Percentiles rank a stretch among this genome's conserved stretches.
Conservation (phyloP, 2,888 invertebrate genomes). For the Drosophila falleni region DNA sequence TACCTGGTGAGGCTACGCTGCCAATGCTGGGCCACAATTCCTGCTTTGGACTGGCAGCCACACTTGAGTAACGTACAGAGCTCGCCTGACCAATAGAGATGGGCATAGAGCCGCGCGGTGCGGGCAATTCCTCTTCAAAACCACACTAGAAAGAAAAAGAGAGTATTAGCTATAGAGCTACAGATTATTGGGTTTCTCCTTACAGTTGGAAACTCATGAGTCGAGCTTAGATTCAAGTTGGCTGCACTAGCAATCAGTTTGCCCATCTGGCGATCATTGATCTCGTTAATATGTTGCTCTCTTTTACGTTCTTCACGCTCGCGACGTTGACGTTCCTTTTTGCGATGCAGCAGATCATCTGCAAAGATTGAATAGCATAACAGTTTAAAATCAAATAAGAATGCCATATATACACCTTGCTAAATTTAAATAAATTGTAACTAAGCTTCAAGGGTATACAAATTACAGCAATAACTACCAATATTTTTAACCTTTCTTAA, state of each 20-base stretch:
- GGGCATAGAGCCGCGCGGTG: slow-evolving; percentile 47
- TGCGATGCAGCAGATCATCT: slow-evolving; percentile 92
- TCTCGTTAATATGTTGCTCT: slow-evolving; percentile 91
- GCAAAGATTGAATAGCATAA: slow-evolving; percentile 8
- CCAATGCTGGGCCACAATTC: slow-evolving; percentile 82
- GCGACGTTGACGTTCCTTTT: slow-evolving; percentile 89
- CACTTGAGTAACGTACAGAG: slow-evolving; percentile 65
- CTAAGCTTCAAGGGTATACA: too few species aligned
- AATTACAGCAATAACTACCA: too few species aligned
- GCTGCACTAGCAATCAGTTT: slow-evolving; percentile 87
- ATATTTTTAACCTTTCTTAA: too few species aligned
- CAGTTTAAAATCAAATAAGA: too few species aligned
- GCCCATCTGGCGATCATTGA: slow-evolving; percentile 91
- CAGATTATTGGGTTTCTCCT: slow-evolving; percentile 7
- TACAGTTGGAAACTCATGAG: slow-evolving; percentile 88
- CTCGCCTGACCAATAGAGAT: slow-evolving; percentile 47
- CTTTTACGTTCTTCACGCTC: slow-evolving; percentile 92
- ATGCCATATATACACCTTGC: too few species aligned
- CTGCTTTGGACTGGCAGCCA: slow-evolving; percentile 79
- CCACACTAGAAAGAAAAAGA: slow-evolving; percentile 76
- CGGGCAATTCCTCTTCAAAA: slow-evolving; percentile 80
- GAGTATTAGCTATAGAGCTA: background rate
- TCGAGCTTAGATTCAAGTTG: slow-evolving; percentile 87
- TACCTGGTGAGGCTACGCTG: slow-evolving; percentile 35
- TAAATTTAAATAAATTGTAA: too few species aligned